These are phyloP conservation scores for Saguinus imperator DNA, from an alignment of 2,113 vertebrate species.

Conservation along the genomic window DNA sequence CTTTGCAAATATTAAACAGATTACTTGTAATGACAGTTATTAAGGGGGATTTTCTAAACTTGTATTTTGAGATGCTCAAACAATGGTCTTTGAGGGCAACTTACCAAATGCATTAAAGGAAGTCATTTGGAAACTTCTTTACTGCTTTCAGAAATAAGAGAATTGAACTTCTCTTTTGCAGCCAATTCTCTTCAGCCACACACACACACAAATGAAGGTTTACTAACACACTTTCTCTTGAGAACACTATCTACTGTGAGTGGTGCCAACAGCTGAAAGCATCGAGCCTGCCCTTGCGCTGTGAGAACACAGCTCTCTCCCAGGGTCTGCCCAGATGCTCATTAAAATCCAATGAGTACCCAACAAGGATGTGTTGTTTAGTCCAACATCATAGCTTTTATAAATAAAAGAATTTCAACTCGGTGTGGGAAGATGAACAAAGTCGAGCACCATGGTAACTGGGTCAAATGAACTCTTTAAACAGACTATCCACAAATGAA, in stretches of 20 bases:
- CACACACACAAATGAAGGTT: conserved; percentile 62
- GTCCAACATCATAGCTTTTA: conserved; percentile 61
- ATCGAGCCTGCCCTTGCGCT: conserved; percentile 28
- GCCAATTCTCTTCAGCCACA: conserved; percentile 69
- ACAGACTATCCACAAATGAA: not conserved
- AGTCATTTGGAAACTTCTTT: conserved; percentile 71
- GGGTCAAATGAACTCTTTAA: conserved; percentile 70
- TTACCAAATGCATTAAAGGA: conserved; percentile 59
- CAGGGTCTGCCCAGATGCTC: conserved; percentile 74
- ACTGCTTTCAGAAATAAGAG: conserved; percentile 73
- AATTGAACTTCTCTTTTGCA: conserved; percentile 71
- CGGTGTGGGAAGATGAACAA: conserved; percentile 70
- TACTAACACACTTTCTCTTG: conserved; percentile 66
- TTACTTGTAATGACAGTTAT: not conserved
- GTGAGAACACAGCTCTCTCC: conserved; percentile 76
- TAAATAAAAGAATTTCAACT: conserved; percentile 69
- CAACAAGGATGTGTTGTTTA: conserved; percentile 71
- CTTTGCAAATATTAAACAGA: conserved; percentile 21
- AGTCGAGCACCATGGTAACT: conserved; percentile 62
- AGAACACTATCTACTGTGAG: conserved; percentile 77
- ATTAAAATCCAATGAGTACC: conserved; percentile 75
- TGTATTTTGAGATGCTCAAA: conserved; percentile 53
- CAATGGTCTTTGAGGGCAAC: conserved; percentile 28
- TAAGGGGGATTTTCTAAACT: not conserved
- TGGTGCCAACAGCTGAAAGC: conserved; percentile 67